Evolutionary conservation across 2,888 invertebrate genomes (phyloP), one percentile per base, ranked within the genome.

Genomic region (Rhingia rostrata): DNA sequence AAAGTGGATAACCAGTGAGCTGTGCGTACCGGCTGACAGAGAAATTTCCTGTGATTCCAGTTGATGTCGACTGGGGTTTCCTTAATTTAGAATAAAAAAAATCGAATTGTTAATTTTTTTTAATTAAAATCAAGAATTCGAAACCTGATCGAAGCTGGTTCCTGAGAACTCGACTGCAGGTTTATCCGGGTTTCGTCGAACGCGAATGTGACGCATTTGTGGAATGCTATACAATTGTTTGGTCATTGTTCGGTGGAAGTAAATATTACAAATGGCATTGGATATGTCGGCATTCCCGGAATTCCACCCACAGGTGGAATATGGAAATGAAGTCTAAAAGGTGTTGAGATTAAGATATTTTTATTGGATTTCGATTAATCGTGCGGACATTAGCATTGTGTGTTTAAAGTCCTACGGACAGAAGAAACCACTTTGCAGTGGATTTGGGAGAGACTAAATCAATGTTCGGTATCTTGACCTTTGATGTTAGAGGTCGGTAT

Each of bases 81-180:
- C 70, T 56, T 67, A 75, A 66, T 66, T 70, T 69, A 74, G 51
- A 70, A 58, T 22, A 43, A 78, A 63, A 32, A 43, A 60, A 39
- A 14, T 33, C 4, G 1, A 35, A 43, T 51, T 22, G 22, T 22
- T 22, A 22, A 22, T 54, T 41, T 53, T 12, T 7, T 43, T 51
- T 32, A 75, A 70, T 77, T 70, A 60, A 61, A 69, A 54, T 47
- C 58, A 63, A 74, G 74, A 75, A 84, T 66, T 41, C 6, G 32
- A 61, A 80, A 80, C 84, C 74, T 64, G 84, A 84, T 74, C 79
- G 54, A n/a, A 49, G 70, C 84, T 84, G 60, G 84, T 80, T 84
- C 41, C 39, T 33, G 41, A 74, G 80, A 80, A 80, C 49, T 45
- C 63, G 54, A 35, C 22, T 22, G 22, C 84, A 54, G 84, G 84